Percentiles rank a stretch among this genome's conserved stretches.
phyloP scores from a whole-genome alignment of 2,888 invertebrate species.

The Labia minor region DNA sequence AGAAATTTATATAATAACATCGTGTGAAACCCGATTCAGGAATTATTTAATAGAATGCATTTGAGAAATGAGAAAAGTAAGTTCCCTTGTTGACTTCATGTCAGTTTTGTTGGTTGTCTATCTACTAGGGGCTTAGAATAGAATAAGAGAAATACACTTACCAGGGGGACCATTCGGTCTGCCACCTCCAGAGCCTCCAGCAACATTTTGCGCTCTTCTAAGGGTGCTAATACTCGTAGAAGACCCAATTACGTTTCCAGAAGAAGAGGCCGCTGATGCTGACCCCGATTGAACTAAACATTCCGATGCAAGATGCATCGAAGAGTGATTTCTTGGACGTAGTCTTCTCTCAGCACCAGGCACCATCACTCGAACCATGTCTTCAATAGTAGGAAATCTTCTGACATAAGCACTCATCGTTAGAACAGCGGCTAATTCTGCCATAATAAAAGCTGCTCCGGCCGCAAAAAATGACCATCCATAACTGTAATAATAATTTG shows the following conservation, averaged over 20 bases:
- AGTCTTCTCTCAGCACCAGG: conserved; percentile 45
- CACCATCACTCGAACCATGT: conserved; percentile 51
- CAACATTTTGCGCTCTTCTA: background rate
- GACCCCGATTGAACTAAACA: background rate
- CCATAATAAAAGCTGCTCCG: conserved; percentile 46
- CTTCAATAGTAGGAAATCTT: conserved; percentile 48
- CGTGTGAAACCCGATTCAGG: no score
- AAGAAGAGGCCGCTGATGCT: background rate
- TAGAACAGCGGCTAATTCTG: conserved; percentile 47
- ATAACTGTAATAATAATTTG: conserved; percentile 41
- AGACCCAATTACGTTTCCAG: background rate
- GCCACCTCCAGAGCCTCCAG: background rate
- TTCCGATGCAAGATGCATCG: background rate
- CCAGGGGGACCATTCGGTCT: background rate
- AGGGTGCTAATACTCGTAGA: background rate
- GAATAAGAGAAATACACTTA: no score
- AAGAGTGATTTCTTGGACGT: background rate
- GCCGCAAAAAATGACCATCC: conserved; percentile 54
- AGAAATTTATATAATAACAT: no score
- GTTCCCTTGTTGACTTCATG: no score
- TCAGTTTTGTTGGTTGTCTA: no score
- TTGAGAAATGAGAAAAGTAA: no score
- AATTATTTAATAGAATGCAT: no score
- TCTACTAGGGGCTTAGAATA: no score
- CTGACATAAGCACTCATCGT: conserved; percentile 49